Evolutionary conservation across 2,113 vertebrate genomes (phyloP), one percentile per base, ranked within the genome.

Genomic region (Tragelaphus imberbis): DNA sequence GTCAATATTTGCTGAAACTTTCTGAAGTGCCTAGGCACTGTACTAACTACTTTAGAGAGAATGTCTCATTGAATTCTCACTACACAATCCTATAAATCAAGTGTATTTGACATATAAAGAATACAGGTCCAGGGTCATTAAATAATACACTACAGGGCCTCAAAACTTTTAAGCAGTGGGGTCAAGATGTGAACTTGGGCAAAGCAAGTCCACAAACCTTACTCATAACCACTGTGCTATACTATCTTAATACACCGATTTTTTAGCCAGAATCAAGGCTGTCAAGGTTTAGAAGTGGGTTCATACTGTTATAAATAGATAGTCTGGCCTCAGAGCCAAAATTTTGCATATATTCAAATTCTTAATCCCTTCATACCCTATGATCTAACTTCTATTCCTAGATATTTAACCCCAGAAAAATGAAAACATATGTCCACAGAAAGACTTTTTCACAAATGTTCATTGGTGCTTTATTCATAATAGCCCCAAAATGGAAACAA

Each of bases 1-100:
- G 51, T 97, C 80, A 94, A 47, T 47, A 71, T 94, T 97, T 59
- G 92, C 14, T 90, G n/a, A 86, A 93, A 89, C 9, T 94, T 96
- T 51, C 97, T 88, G 40, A 68, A 89, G 21, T 96, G 25, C 11
- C 33, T 21, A 91, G 36, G 4, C 6, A 93, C 68, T 51, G 51
- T 82, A 75, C 33, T 95, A 89, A 28, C 14, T 87, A 53, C n/a
- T 90, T 96, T 84, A 63, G 33, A 84, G 68, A 93, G 13, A 79
- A 58, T 93, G 80, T 95, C 5, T 88, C n/a, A 56, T 75, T 85
- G 36, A 86, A 77, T 75, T 5, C 1, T 77, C 40, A 36, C 15
- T 88, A 61, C 2, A 51, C 25, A 88, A 25, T 1, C 23, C 44
- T 65, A 25, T 79, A 49, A 95, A 19, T 90, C 13, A 94, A 85